Conservation (phyloP, 2,888 invertebrate genomes). For the Leucophora obtusa region DNA sequence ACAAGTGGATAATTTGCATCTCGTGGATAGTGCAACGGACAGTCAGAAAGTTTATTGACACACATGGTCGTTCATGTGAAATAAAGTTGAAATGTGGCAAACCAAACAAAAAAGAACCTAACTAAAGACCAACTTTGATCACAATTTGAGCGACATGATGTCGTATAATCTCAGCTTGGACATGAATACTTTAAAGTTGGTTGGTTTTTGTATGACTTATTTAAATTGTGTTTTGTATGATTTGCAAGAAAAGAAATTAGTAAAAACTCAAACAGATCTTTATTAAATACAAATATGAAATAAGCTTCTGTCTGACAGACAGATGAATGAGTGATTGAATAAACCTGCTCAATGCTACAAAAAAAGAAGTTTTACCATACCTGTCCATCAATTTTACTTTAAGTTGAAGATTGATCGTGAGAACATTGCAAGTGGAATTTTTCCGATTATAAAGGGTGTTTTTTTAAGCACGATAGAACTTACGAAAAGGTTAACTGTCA, state of each 20-base stretch:
- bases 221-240: conserved; percentile 10
- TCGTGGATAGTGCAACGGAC: not conserved
- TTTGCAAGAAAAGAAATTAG: conserved; percentile 30
- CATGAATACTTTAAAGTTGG: not conserved
- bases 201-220: conserved; percentile 30
- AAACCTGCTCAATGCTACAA: conserved; percentile 37
- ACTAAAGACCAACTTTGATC: conserved; percentile 24
- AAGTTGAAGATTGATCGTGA: conserved; percentile 54
- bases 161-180: conserved; percentile 37
- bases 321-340: conserved; percentile 37
- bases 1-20: conserved; percentile 54
- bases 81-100: conserved; percentile 58
- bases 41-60: conserved; percentile 61
- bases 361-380: conserved; percentile 38
- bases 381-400: conserved; percentile 57
- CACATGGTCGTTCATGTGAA: conserved; percentile 64
- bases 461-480: too few species aligned
- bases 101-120: conserved; percentile 2
- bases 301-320: conserved; percentile 62
- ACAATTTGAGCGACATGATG: conserved; percentile 49
- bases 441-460: too few species aligned
- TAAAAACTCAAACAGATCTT: conserved; percentile 13
- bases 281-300: conserved; percentile 19
- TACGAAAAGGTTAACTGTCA: too few species aligned
- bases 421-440: conserved; percentile 46